These are phyloP conservation scores for Philotrypesis tridentata DNA, from an alignment of 1,140 invertebrate genomes.

Conservation along the genomic window DNA sequence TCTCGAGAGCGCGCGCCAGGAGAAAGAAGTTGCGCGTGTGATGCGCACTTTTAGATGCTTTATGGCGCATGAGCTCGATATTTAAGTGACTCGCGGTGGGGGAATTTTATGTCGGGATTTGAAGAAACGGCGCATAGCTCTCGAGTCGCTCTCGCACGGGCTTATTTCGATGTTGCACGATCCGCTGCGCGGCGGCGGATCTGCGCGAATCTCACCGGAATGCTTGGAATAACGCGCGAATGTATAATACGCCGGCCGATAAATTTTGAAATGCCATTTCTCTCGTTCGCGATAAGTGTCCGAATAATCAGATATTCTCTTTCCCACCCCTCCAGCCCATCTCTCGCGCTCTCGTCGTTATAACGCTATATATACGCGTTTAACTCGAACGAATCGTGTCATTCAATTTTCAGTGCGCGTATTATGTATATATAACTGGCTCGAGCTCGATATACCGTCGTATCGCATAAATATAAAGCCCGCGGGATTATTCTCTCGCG, in stretches of 20 bases:
- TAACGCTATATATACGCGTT: not conserved
- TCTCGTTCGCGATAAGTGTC: not conserved
- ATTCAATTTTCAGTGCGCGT: not conserved
- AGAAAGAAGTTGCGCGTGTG: too few relatives aligned
- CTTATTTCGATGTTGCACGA: not conserved
- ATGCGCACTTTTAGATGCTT: not conserved
- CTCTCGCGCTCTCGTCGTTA: not conserved
- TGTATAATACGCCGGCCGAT: not conserved
- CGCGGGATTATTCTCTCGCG: not conserved
- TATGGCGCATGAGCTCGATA: not conserved
- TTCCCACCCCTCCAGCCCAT: too few relatives aligned
- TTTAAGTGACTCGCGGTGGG: not conserved
- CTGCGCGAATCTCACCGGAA: too few relatives aligned
- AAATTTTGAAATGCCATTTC: not conserved
- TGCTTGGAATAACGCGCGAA: not conserved
- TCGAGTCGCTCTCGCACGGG: too few relatives aligned
- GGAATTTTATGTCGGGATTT: not conserved
- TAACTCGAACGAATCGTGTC: not conserved
- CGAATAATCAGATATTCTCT: too few relatives aligned
- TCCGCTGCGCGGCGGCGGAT: not conserved
- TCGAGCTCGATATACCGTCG: not conserved
- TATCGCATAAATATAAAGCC: not conserved
- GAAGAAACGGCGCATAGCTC: not conserved
- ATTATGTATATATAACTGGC: too few relatives aligned
- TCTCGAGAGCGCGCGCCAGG: not conserved